Conservation (phyloP, 2,113 vertebrate species). For the Pan paniscus region DNA sequence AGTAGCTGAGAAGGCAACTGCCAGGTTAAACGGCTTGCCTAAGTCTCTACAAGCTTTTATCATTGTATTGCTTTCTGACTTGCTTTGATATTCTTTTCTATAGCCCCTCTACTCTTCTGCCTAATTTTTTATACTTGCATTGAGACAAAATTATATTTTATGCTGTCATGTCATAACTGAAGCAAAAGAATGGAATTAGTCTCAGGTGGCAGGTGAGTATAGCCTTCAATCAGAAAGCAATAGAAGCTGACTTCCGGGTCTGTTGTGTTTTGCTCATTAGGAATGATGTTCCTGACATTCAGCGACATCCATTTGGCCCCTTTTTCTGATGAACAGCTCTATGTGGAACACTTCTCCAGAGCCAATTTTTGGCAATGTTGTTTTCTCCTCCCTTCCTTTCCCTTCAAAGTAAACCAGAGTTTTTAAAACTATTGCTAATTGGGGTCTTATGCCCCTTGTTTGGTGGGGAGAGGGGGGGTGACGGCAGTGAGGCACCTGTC, state of each 20-base stretch:
- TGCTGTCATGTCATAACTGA: not conserved
- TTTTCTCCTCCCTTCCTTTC: not conserved
- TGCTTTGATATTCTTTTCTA: not conserved
- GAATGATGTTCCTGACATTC: constrained; percentile 88
- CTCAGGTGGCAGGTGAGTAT: not conserved
- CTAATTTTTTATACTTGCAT: constrained; percentile 13
- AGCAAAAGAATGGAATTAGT: not conserved
- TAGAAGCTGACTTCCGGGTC: not conserved
- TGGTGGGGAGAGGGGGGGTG: too few relatives aligned
- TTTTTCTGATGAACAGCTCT: constrained; percentile 90
- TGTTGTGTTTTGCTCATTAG: constrained; percentile 78
- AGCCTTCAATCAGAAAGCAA: not conserved
- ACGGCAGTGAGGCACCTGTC: not conserved
- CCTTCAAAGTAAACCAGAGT: not conserved
- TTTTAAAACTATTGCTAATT: not conserved
- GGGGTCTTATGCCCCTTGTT: too few relatives aligned
- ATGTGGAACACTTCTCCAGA: constrained; percentile 86
- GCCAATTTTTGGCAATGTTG: constrained; percentile 87
- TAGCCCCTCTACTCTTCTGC: not conserved
- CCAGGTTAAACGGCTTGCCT: not conserved
- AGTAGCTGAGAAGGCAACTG: not conserved
- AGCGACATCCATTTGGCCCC: constrained; percentile 88
- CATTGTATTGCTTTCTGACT: not conserved
- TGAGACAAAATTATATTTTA: not conserved
- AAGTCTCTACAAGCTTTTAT: not conserved